Conservation (phyloP, 2,113 vertebrate genomes). For the Coracopsis vasa region DNA sequence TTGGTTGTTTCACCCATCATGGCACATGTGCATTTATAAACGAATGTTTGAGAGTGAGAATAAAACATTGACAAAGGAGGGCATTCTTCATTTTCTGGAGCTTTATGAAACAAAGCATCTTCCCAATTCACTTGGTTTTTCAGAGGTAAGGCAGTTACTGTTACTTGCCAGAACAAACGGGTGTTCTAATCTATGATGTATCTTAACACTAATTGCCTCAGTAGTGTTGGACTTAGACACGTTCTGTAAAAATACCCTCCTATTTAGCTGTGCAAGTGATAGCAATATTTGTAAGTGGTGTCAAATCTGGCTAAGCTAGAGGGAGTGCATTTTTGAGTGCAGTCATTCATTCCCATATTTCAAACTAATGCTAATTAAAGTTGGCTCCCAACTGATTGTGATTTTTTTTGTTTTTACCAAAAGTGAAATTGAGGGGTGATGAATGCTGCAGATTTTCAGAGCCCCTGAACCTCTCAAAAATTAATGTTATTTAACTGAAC, state of each 20-base stretch:
- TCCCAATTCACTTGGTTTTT: constrained; percentile 77
- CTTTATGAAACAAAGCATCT: constrained; percentile 77
- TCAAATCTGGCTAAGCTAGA: neutral
- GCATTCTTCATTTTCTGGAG: constrained; percentile 86
- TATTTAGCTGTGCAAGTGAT: neutral
- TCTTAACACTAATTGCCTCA: neutral
- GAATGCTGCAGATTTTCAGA: neutral
- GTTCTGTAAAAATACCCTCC: neutral
- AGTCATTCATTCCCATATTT: neutral
- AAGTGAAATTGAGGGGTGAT: neutral
- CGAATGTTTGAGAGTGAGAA: constrained; percentile 97
- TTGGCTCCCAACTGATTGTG: neutral
- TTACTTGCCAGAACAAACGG: neutral
- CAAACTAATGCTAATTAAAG: neutral
- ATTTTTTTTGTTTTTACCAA: neutral
- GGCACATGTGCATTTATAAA: constrained; percentile 91
- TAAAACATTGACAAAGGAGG: constrained; percentile 88
- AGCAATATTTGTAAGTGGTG: neutral
- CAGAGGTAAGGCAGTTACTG: constrained; percentile 76
- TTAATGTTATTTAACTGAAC: neutral
- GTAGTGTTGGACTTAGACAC: neutral
- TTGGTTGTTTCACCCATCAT: constrained; percentile 86
- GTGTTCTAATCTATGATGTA: neutral
- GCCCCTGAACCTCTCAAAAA: neutral
- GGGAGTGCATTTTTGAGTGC: neutral